Base-by-base conservation (phyloP, 2,797 vertebrate species). In the Aeoliscus strigatus region DNA sequence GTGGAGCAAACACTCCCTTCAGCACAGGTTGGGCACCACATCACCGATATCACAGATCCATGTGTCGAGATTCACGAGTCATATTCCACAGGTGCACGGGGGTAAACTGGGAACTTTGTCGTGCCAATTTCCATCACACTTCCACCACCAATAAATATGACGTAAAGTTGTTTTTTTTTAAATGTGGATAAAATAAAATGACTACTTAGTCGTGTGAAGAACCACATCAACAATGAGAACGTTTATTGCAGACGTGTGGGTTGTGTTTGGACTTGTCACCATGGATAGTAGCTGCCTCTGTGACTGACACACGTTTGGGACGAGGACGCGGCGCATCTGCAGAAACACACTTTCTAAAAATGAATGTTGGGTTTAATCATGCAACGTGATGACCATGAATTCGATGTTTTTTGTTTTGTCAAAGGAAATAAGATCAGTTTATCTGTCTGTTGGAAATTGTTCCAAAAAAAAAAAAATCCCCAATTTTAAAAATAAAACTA, bases 221-320 rank as follows among this genome's bases (percentile, higher is more conserved):
- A 43, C 49, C 44, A 54, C 42, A 63, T 62, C 28, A 62, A 78
- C 49, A 66, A 17, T 39, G 41, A 42, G 59, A 62, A 42, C 32
- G 47, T 52, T 51, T 62, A 16, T 47, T 63, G 58, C 24, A 14
- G 64, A 75, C 66, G 66, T 61, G 52, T 79, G 73, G 53, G 40
- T 70, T 73, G 61, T 69, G 60, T 57, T 77, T 44, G 60, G 62
- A 81, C 66, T 69, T 64, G 65, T 77, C 52, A 81, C 63, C 65
- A 75, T 69, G 68, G 63, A 75, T 78, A 71, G 70, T 87, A 87
- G 86, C 86, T 88, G 86, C 84, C 85, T 86, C 66, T 77, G 68
- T 77, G 66, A 68, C 69, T 64, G 60, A 81, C 66, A 69, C 70
- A 82, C 71, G 52, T 21, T 56, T 17, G 23, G 24, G 32, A 77